Evolutionary conservation across 2,113 vertebrate species (phyloP).

Genomic region (Pterophyllum scalare): DNA sequence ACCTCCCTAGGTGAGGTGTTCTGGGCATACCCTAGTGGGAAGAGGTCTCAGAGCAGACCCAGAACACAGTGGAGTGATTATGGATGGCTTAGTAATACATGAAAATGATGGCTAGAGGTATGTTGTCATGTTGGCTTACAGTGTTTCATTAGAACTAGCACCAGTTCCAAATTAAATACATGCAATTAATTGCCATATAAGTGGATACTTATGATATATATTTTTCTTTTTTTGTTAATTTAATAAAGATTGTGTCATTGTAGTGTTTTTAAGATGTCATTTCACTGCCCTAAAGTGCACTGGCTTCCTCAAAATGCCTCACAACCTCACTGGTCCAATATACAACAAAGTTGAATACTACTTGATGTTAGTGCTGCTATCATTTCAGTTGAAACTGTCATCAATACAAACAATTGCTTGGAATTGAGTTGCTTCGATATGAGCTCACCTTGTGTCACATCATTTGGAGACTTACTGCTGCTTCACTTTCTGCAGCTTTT

Average conservation of each 20-base stretch:
- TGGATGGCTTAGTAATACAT: background rate
- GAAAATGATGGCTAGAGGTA: background rate
- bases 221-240: too few species aligned
- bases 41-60: background rate
- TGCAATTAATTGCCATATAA: background rate
- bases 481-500: background rate
- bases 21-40: background rate
- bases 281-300: background rate
- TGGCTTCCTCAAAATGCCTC: background rate
- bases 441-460: background rate
- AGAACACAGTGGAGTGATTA: background rate
- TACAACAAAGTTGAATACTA: background rate
- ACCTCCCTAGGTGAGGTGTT: too few species aligned
- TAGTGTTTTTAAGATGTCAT: too few species aligned
- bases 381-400: background rate
- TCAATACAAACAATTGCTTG: background rate
- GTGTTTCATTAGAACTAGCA: background rate
- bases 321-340: background rate
- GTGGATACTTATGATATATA: background rate
- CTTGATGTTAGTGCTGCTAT: background rate
- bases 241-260: too few species aligned
- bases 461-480: background rate
- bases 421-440: background rate
- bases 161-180: too few species aligned
- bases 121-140: background rate